A percentile compares a stretch with the other conserved stretches of the same genome.
Conservation (phyloP, 2,113 vertebrate species). For the Pomatostomus ruficeps region DNA sequence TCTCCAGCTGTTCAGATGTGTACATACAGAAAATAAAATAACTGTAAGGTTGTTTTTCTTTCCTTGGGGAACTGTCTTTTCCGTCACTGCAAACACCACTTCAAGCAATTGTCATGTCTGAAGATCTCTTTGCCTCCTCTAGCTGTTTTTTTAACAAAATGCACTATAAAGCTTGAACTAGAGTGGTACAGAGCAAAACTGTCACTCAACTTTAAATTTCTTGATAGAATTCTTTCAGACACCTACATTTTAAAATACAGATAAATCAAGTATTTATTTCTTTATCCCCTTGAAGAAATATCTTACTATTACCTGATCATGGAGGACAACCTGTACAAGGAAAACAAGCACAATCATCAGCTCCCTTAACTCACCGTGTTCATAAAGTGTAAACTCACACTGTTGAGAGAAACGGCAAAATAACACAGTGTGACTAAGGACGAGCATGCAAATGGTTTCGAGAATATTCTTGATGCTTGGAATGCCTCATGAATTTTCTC, state of each 20-base stretch:
- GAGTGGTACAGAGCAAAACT: background rate
- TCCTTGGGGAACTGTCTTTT: conserved; percentile 51
- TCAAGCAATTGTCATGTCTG: conserved; percentile 6
- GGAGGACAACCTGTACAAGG: background rate
- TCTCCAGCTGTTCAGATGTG: background rate
- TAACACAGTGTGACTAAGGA: conserved; percentile 3
- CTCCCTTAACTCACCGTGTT: background rate
- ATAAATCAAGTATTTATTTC: background rate
- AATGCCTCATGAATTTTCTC: background rate
- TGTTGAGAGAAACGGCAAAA: background rate
- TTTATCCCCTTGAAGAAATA: background rate
- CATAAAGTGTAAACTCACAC: background rate
- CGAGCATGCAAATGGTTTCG: background rate
- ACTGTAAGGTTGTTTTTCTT: background rate
- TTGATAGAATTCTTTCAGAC: background rate
- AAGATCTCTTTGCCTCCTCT: background rate
- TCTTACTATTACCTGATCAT: background rate
- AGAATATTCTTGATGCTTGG: background rate
- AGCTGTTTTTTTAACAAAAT: conserved; percentile 6
- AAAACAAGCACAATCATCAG: background rate
- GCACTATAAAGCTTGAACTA: background rate
- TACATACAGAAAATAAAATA: conserved; percentile 24
- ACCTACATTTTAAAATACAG: background rate
- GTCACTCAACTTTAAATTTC: background rate
- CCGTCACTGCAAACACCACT: conserved; percentile 46